Evolutionary conservation across 1,140 invertebrate genomes (phyloP).

Genomic region (Melipona quadrifasciata): DNA sequence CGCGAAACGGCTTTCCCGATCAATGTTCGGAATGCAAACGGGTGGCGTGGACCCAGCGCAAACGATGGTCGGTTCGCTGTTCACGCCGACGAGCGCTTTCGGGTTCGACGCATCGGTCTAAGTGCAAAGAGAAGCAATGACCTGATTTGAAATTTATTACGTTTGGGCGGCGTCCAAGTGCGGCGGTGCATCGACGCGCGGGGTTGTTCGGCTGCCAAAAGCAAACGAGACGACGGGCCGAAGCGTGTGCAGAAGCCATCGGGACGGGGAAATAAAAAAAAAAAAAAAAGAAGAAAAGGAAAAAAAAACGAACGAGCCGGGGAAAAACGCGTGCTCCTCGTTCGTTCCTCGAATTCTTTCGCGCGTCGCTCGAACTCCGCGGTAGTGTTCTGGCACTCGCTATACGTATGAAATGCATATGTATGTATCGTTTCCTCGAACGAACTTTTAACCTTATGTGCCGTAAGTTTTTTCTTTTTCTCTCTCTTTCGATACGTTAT

Average conservation of each 20-base stretch:
- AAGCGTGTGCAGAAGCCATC: neutral
- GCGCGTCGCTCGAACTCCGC: neutral
- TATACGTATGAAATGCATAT: too few species aligned
- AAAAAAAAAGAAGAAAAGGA: neutral
- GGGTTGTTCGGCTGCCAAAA: conserved; percentile 58
- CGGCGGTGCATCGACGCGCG: conserved; percentile 58
- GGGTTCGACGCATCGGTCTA: conserved; percentile 41
- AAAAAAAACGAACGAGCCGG: neutral
- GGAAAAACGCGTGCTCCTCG: neutral
- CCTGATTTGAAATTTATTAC: conserved; percentile 74
- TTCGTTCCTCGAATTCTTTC: conserved; percentile 35
- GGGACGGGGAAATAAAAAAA: conserved; percentile 17
- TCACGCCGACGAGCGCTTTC: neutral
- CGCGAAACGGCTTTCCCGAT: neutral
- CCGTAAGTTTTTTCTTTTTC: neutral
- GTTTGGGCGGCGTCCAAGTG: conserved; percentile 69
- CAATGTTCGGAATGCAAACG: neutral
- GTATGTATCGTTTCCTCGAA: too few species aligned
- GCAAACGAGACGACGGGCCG: conserved; percentile 25
- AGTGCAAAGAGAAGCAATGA: conserved; percentile 68
- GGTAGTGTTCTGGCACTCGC: too few species aligned
- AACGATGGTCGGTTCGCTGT: conserved; percentile 2
- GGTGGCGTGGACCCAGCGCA: neutral
- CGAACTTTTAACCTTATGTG: neutral
- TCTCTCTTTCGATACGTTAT: too few species aligned